Conservation (phyloP, 2,797 vertebrate genomes). For the Spea hammondii region DNA sequence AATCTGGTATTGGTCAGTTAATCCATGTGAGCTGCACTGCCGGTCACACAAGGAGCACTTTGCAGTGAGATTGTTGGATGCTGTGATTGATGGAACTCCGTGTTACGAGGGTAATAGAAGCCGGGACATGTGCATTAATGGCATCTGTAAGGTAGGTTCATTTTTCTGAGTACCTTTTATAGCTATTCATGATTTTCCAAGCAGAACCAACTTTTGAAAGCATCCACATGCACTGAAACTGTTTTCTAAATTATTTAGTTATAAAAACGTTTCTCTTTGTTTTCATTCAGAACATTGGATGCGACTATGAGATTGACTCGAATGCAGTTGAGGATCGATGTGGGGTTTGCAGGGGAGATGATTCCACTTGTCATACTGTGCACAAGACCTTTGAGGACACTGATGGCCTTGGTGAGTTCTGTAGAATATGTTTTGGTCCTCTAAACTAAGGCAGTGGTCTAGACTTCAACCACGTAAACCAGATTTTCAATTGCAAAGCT, state of each 20-base stretch:
- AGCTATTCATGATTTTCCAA: no score
- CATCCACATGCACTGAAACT: no score
- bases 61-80: conserved; percentile 85
- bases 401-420: conserved; percentile 82
- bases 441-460: no score
- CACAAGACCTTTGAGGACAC: conserved; percentile 83
- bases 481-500: no score
- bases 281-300: conserved; percentile 83
- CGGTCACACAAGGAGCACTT: conserved; percentile 79
- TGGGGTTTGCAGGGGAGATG: conserved; percentile 87
- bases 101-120: conserved; percentile 78
- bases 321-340: conserved; percentile 85
- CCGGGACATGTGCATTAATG: conserved; percentile 87
- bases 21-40: conserved; percentile 92
- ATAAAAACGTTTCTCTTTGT: neutral
- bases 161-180: no score
- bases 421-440: no score
- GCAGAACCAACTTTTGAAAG: no score
- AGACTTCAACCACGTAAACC: no score
- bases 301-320: conserved; percentile 90
- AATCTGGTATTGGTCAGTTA: conserved; percentile 67
- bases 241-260: no score
- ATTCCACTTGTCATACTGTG: conserved; percentile 89
- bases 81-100: conserved; percentile 83
- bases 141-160: conserved; percentile 89